Percentiles rank a stretch among this genome's conserved stretches.
phyloP scores from a whole-genome alignment of 1,140 invertebrate genomes.

The Pachyrhynchus sulphureomaculatus region DNA sequence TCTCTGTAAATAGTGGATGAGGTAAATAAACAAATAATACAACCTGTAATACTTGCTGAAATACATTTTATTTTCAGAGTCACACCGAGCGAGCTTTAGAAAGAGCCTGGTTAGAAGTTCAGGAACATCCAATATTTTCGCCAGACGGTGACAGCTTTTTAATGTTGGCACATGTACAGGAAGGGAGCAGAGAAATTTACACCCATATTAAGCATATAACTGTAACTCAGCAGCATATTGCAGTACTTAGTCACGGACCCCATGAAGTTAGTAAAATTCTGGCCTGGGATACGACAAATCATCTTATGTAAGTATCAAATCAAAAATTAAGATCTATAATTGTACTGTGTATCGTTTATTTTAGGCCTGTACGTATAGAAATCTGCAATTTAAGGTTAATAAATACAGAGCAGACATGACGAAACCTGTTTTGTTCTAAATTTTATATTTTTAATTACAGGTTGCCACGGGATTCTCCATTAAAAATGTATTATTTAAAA shows the following conservation, averaged over 20 bases:
- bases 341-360: too few relatives aligned
- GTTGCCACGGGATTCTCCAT: too few relatives aligned
- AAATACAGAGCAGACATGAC: too few relatives aligned
- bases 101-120: slow-evolving; percentile 81
- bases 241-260: slow-evolving; percentile 81
- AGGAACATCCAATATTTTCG: slow-evolving; percentile 80
- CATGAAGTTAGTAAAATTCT: slow-evolving; percentile 84
- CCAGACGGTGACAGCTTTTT: slow-evolving; percentile 82
- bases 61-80: slow-evolving; percentile 57
- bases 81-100: slow-evolving; percentile 78
- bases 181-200: slow-evolving; percentile 78
- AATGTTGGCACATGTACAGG: slow-evolving; percentile 76
- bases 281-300: slow-evolving; percentile 80
- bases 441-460: too few relatives aligned
- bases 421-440: too few relatives aligned
- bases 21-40: too few relatives aligned
- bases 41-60: too few relatives aligned
- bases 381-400: too few relatives aligned
- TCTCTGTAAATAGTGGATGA: too few relatives aligned
- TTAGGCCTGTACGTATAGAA: too few relatives aligned
- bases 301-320: slow-evolving; percentile 78
- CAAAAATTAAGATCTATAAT: too few relatives aligned
- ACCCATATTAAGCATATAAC: slow-evolving; percentile 88
- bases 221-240: slow-evolving; percentile 76
- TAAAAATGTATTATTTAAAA: too few relatives aligned